Evolutionary conservation across 2,113 vertebrate genomes (phyloP).

Genomic region (Candoia aspera): DNA sequence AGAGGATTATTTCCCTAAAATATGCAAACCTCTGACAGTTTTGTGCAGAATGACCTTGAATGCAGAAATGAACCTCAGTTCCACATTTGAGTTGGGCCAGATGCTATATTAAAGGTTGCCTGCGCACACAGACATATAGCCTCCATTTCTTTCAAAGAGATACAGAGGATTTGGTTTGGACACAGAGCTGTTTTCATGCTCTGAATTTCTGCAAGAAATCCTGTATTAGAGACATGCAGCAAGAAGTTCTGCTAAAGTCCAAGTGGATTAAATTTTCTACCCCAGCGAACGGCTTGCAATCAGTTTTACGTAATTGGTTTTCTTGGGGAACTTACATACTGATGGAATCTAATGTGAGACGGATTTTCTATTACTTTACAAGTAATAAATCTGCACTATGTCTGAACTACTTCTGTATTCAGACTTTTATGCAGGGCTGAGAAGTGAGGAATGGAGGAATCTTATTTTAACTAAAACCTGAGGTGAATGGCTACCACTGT

Average conservation of each 20-base stretch:
- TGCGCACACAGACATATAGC: neutral
- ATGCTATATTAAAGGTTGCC: neutral
- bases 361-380: slow-evolving; percentile 37
- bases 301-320: slow-evolving; percentile 38
- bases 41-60: no score
- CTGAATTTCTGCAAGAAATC: slow-evolving; percentile 14
- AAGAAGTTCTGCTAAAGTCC: slow-evolving; percentile 39
- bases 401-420: slow-evolving; percentile 21
- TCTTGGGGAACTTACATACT: slow-evolving; percentile 27
- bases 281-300: slow-evolving; percentile 29
- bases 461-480: slow-evolving; percentile 15
- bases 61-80: neutral
- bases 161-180: slow-evolving; percentile 31
- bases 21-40: no score
- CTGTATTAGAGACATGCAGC: slow-evolving; percentile 7
- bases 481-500: neutral
- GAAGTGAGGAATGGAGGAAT: neutral
- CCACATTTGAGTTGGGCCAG: neutral
- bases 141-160: neutral
- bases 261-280: slow-evolving; percentile 38
- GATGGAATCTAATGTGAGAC: slow-evolving; percentile 24
- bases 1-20: no score
- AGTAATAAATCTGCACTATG: slow-evolving; percentile 33
- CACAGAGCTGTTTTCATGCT: slow-evolving; percentile 10
- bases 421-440: neutral